These are phyloP conservation scores for Pongo pygmaeus DNA, from an alignment of 2,113 vertebrate genomes.

Conservation along the genomic window DNA sequence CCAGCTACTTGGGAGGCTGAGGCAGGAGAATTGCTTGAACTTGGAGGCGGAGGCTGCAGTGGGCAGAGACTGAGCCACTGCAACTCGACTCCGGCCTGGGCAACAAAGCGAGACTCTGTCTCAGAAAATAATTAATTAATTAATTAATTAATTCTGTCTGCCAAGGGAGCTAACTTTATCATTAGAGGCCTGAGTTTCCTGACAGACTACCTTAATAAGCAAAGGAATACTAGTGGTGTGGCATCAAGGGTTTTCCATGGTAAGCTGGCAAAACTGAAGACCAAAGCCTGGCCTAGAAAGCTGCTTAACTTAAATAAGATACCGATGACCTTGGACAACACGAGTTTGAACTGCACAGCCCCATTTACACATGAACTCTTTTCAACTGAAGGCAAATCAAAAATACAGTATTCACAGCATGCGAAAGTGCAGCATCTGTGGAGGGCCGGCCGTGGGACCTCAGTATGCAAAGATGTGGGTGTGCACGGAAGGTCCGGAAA, in stretches of 20 bases:
- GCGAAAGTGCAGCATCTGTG: rapidly evolving
- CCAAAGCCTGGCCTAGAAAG: neutral
- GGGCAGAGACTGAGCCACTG: too few species aligned
- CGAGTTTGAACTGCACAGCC: neutral
- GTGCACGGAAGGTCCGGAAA: neutral
- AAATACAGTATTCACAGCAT: neutral
- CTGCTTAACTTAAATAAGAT: neutral
- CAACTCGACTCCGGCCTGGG: too few species aligned
- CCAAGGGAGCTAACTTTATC: neutral
- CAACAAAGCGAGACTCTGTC: too few species aligned
- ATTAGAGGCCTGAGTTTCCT: conserved; percentile 13
- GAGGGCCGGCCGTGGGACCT: neutral
- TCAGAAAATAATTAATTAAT: too few species aligned
- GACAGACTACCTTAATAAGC: neutral
- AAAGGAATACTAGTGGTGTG: neutral
- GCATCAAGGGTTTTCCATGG: neutral
- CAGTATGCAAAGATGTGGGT: neutral
- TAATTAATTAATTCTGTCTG: neutral
- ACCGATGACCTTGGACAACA: neutral
- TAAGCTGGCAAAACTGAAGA: neutral
- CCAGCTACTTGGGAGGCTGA: too few species aligned
- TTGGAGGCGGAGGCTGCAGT: too few species aligned
- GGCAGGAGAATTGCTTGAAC: too few species aligned
- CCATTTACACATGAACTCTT: neutral
- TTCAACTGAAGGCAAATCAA: neutral